Conservation (phyloP, 2,888 invertebrate genomes). For the Drosophila conformis region DNA sequence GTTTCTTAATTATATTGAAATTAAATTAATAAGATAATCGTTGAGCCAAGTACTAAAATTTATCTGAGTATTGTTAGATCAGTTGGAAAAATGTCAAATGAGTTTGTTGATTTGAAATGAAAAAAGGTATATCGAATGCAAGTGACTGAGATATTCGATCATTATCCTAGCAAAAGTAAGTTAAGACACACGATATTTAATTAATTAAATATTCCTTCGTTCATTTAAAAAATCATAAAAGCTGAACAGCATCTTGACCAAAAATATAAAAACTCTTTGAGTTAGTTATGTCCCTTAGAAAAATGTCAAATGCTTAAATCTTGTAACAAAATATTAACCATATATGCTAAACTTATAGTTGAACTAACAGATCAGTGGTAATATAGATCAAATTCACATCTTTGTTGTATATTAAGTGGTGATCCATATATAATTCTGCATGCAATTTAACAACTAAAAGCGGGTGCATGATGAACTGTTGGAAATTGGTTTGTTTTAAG, state of each 20-base stretch:
- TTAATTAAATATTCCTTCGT: background rate
- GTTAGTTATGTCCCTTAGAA: background rate
- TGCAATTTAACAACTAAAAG: background rate
- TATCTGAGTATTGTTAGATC: too few relatives aligned
- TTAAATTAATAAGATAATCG: background rate
- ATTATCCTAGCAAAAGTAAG: background rate
- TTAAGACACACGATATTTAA: fast-evolving
- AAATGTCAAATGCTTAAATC: background rate
- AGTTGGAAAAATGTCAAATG: too few relatives aligned
- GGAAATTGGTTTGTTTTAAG: constrained; percentile 12
- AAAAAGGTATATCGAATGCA: too few relatives aligned
- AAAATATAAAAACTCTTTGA: background rate
- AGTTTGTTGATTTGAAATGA: too few relatives aligned
- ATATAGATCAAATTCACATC: background rate
- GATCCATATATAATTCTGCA: background rate
- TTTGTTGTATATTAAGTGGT: background rate
- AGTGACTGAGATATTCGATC: background rate
- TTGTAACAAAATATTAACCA: background rate
- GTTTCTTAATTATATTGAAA: background rate
- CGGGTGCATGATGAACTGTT: background rate
- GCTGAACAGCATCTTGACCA: too few relatives aligned
- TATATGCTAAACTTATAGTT: background rate
- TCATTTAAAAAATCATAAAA: background rate
- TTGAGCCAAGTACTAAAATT: background rate
- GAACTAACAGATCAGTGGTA: background rate